phyloP scores from a whole-genome alignment of 1,140 invertebrate species.

The Bombus pyrosoma region DNA sequence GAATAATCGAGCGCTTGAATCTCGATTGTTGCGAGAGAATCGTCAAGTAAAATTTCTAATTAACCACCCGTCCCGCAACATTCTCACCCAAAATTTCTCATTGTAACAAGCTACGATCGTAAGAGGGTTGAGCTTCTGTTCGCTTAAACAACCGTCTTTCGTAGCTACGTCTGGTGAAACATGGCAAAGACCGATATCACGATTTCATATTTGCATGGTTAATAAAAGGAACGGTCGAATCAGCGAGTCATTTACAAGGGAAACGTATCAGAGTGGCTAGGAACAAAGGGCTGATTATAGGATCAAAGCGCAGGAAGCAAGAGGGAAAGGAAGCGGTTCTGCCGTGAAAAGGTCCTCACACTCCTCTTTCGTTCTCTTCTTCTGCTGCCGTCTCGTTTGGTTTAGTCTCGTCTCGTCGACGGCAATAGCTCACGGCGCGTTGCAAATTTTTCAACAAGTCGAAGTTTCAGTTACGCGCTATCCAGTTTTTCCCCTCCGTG shows the following conservation, averaged over 20 bases:
- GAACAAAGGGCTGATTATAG: conserved; percentile 64
- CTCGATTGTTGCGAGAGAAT: not conserved
- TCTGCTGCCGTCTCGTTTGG: not conserved
- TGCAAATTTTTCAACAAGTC: conserved; percentile 61
- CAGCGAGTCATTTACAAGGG: conserved; percentile 57
- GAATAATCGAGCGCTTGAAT: not conserved
- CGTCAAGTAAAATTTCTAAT: not conserved
- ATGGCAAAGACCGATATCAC: not conserved
- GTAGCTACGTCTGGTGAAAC: not conserved
- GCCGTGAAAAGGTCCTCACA: not conserved
- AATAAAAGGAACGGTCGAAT: conserved; percentile 56
- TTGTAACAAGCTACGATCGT: not conserved
- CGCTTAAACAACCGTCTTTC: not conserved
- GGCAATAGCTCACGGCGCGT: conserved; percentile 48
- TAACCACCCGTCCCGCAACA: not conserved
- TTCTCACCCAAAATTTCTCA: conserved; percentile 11
- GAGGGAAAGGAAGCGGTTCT: conserved; percentile 17
- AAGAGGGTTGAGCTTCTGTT: conserved; percentile 35
- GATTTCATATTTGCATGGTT: conserved; percentile 57
- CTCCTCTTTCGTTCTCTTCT: not conserved
- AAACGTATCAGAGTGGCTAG: conserved; percentile 31
- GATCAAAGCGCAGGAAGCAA: conserved; percentile 60
- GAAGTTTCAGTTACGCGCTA: conserved; percentile 28
- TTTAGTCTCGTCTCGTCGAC: conserved; percentile 25
- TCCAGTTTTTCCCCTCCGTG: conserved; percentile 13